Base-by-base conservation (phyloP, 2,797 vertebrate species). In the Urocyon cinereoargenteus region DNA sequence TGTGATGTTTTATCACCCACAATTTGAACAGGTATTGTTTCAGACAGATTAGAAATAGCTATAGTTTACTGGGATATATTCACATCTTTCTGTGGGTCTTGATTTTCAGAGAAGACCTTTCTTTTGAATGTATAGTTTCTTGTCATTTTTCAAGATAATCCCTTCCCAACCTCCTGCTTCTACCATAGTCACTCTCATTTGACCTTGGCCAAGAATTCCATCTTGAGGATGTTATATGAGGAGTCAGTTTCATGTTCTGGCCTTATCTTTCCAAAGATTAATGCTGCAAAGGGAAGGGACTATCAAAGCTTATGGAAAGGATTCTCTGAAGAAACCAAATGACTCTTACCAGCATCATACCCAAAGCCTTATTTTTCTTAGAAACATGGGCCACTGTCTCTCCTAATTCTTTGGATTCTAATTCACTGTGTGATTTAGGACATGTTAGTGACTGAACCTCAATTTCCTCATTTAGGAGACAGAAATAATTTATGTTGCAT, bases 281-380 rank as follows among this genome's bases (percentile, higher is more conserved):
- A 36, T 24, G 49, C 14, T 57, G 1, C 73, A 61, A 68, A 36
- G 82, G 3, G n/a, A 55, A 91, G 49, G 18, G 31, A 28, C 12
- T 77, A 9, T 40, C 26, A 19, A 75, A 91, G 31, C 16, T 31
- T 75, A 18, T n/a, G 57, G 24, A 73, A 84, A 92, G 10, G 66
- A 53, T 93, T 51, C 51, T 64, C 21, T 94, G n/a, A 62, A 94
- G n/a, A 90, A 84, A 84, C 26, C 89, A 94, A 70, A 13, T 19
- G 40, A 88, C 59, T 79, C 14, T 53, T 61, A 89, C 21, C 22
- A 86, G 9, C 9, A 21, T 55, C 21, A 78, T 88, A 78, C 14
- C 2, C 21, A 51, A 89, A 75, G 45, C n/a, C 5, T 57, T 59
- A 10, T 51, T 51, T 93, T 91, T 19, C 22, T 90, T 55, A 40